Evolutionary conservation across 2,888 invertebrate species (phyloP).

Genomic region (Labia minor): DNA sequence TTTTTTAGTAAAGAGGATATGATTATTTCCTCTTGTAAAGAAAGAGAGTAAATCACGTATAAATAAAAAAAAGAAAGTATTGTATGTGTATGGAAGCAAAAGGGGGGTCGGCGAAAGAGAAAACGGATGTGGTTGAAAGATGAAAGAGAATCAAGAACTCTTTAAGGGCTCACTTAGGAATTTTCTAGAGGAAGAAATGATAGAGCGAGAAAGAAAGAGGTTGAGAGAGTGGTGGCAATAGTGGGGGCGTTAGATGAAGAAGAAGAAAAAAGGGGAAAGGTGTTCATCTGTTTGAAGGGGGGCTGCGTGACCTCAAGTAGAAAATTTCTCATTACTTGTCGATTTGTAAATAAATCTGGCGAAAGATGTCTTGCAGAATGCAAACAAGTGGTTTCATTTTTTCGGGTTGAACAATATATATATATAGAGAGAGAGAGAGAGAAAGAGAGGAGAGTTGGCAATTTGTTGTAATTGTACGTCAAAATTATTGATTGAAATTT

Average conservation of each 20-base stretch:
- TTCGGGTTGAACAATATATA: too few species aligned
- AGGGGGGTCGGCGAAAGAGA: too few species aligned
- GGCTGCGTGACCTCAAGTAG: slow-evolving; percentile 8
- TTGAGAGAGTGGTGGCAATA: too few species aligned
- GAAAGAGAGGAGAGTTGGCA: too few species aligned
- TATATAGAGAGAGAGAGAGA: too few species aligned
- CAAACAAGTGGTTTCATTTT: slow-evolving; percentile 1
- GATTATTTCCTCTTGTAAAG: background rate
- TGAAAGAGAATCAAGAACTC: slow-evolving; percentile 13
- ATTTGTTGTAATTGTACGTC: too few species aligned
- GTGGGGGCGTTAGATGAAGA: background rate
- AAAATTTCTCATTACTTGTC: slow-evolving; percentile 13
- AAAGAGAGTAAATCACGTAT: background rate
- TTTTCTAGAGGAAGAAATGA: background rate
- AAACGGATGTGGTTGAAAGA: background rate
- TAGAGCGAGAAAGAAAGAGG: background rate
- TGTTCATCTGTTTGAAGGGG: slow-evolving; percentile 3
- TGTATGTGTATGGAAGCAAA: too few species aligned
- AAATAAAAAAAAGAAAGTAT: too few species aligned
- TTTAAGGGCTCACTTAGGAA: background rate
- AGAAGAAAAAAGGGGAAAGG: background rate
- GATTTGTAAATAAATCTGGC: background rate
- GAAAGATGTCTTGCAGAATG: background rate
- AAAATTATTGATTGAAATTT: too few species aligned
- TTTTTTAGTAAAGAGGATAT: background rate